Evolutionary conservation across 2,113 vertebrate species (phyloP).

Genomic region (Diglossa brunneiventris): DNA sequence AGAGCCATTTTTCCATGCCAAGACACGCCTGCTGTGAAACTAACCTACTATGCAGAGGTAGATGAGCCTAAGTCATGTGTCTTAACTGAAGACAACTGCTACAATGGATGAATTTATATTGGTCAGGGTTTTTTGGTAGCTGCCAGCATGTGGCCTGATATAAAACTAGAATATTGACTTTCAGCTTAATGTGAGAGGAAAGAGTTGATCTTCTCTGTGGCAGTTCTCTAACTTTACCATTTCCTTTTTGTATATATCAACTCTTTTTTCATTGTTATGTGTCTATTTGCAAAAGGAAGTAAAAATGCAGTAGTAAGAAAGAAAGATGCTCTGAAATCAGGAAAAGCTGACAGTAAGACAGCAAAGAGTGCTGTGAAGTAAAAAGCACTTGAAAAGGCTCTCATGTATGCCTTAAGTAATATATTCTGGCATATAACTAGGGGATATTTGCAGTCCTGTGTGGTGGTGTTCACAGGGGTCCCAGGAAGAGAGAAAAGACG

Average conservation of each 20-base stretch:
- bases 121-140: neutral
- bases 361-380: neutral
- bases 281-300: neutral
- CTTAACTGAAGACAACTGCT: neutral
- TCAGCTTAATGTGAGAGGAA: neutral
- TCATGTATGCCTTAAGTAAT: neutral
- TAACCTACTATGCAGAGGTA: constrained; percentile 96
- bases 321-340: neutral
- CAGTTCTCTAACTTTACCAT: neutral
- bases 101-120: neutral
- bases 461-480: too few species aligned
- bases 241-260: neutral
- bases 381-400: neutral
- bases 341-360: neutral
- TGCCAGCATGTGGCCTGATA: neutral
- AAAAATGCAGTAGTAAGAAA: neutral
- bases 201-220: neutral
- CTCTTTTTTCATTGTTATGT: neutral
- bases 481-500: too few species aligned
- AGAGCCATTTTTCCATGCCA: constrained; percentile 93
- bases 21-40: constrained; percentile 91
- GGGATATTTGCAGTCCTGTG: neutral
- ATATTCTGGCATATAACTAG: neutral
- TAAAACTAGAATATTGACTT: neutral
- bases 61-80: neutral